A percentile compares a stretch with the other conserved stretches of the same genome.
Evolutionary conservation across 2,113 vertebrate genomes (phyloP).

Genomic region (Strigops habroptila): DNA sequence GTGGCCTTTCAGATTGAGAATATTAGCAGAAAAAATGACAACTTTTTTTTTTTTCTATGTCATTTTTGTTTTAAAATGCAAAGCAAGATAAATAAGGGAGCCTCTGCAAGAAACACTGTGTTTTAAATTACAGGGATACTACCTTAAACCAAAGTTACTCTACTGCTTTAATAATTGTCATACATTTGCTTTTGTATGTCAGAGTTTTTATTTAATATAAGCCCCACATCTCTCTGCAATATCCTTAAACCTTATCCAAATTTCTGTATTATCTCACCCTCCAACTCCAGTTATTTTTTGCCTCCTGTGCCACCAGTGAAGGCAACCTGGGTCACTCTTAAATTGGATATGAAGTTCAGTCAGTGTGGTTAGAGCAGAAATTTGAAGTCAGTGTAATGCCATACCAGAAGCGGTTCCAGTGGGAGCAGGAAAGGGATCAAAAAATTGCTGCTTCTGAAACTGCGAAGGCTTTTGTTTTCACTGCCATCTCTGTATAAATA

Average conservation of each 20-base stretch:
- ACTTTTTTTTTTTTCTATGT: not conserved
- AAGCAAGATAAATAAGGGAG: not conserved
- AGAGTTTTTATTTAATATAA: not conserved
- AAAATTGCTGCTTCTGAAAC: slow-evolving; percentile 58
- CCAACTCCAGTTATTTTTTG: not conserved
- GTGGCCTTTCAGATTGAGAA: not conserved
- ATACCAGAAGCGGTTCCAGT: not conserved
- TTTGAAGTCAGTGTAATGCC: not conserved
- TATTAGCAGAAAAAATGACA: not conserved
- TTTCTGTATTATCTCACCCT: not conserved
- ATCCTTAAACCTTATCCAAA: not conserved
- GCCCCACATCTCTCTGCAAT: not conserved
- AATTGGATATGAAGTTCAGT: slow-evolving; percentile 3
- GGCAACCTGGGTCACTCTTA: not conserved
- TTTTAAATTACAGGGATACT: not conserved
- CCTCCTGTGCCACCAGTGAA: not conserved
- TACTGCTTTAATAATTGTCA: not conserved
- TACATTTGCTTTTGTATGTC: not conserved
- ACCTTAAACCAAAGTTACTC: not conserved
- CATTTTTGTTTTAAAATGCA: not conserved
- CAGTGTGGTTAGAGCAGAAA: not conserved
- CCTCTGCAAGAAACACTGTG: not conserved
- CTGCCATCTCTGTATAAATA: slow-evolving; percentile 47
- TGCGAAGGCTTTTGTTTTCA: slow-evolving; percentile 62
- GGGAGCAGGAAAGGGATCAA: not conserved